A percentile compares a stretch with the other conserved stretches of the same genome.
Conservation (phyloP, 2,888 invertebrate genomes). For the Elaeidobius kamerunicus region DNA sequence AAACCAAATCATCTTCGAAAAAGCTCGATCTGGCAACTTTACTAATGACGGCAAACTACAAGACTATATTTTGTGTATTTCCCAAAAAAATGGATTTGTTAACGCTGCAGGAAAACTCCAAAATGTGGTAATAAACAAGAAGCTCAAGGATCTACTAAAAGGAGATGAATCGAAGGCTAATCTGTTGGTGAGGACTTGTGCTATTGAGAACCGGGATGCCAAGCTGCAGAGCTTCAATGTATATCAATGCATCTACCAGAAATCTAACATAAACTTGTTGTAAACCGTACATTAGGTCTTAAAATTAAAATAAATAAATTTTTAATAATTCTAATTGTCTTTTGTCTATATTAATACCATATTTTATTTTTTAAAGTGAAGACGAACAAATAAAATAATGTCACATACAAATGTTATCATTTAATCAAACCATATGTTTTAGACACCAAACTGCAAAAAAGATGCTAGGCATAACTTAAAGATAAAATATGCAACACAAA, state of each 20-base stretch:
- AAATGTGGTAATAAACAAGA: slow-evolving; percentile 26
- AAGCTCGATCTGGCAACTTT: slow-evolving; percentile 31
- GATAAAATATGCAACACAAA: no score
- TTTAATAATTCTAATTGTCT: no score
- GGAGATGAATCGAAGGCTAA: slow-evolving; percentile 31
- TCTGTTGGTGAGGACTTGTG: slow-evolving; percentile 35
- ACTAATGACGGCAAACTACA: slow-evolving; percentile 35
- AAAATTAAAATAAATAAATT: no score
- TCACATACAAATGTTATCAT: no score
- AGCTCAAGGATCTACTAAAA: slow-evolving; percentile 19
- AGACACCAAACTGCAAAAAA: no score
- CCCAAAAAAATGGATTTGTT: slow-evolving; percentile 36
- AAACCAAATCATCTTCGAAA: slow-evolving; percentile 31
- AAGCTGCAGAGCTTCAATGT: slow-evolving; percentile 37
- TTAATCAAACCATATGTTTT: no score
- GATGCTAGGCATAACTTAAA: no score
- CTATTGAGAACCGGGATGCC: slow-evolving; percentile 32
- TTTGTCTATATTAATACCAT: no score
- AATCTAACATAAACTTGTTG: slow-evolving; percentile 31
- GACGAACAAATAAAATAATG: no score
- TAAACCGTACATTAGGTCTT: no score
- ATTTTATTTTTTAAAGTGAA: no score
- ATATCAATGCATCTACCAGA: slow-evolving; percentile 38
- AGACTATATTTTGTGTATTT: slow-evolving; percentile 32
- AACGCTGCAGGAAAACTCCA: slow-evolving; percentile 33